A percentile compares a stretch with the other conserved stretches of the same genome.
phyloP scores from a whole-genome alignment of 2,113 vertebrate species.

The Tiliqua scincoides region DNA sequence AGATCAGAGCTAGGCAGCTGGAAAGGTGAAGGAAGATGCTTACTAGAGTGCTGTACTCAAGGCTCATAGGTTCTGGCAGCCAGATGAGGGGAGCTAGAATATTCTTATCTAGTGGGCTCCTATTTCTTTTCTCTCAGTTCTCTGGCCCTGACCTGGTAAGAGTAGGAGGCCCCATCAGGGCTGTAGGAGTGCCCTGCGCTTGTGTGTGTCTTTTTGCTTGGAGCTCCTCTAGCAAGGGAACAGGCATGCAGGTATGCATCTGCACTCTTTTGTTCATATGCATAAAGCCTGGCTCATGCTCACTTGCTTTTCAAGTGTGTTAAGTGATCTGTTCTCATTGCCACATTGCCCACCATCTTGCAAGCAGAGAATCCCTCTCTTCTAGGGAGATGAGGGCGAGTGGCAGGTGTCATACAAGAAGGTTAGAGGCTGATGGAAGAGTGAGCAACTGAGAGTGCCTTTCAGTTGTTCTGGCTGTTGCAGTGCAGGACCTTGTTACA shows the following conservation, averaged over 20 bases:
- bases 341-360: neutral
- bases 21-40: neutral
- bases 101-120: neutral
- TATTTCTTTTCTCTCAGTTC: neutral
- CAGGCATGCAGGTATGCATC: neutral
- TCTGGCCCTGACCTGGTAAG: neutral
- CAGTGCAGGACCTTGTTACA: accelerated
- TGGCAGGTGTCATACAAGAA: neutral
- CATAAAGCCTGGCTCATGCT: neutral
- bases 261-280: neutral
- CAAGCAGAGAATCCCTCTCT: neutral
- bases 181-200: neutral
- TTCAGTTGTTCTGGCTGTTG: neutral
- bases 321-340: neutral
- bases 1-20: neutral
- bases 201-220: neutral
- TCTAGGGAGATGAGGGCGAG: neutral
- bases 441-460: neutral
- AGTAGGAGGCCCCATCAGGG: neutral
- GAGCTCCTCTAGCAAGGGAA: neutral
- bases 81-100: neutral
- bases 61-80: neutral
- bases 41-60: neutral
- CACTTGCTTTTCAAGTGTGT: neutral
- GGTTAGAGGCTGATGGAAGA: neutral